Evolutionary conservation across 1,140 invertebrate species (phyloP), one percentile per base, ranked within the genome.

Genomic region (Rhysida immarginata): DNA sequence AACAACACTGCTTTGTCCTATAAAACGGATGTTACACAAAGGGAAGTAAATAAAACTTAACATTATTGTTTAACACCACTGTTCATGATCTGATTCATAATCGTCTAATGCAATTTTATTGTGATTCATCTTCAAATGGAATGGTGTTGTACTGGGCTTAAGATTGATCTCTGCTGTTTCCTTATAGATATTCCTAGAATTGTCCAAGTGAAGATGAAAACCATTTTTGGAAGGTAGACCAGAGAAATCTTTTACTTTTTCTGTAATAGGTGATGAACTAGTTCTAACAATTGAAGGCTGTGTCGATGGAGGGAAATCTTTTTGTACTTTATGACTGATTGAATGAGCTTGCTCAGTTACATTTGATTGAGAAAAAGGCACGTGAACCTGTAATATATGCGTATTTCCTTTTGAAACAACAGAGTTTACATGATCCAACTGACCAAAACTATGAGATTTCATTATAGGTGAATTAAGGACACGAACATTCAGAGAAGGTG

Each of bases 41-140:
- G n/a, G n/a, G n/a, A 41, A 41, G n/a, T 41, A 11, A 41, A 41
- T 41, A 41, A 11, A 41, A 41, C n/a, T 13, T n/a, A n/a, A n/a
- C n/a, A n/a, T n/a, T n/a, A 48, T 23, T 3, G n/a, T 8, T 55
- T 43, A 55, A 48, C 54, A 55, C 54, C 54, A 55, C 24, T 55
- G 45, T 49, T 55, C 54, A 20, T 48, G 21, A 11, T 55, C 54
- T 11, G 54, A 55, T 49, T 48, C 54, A 3, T 8, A 26, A 55
- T 48, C 43, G 18, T 55, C 54, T 11, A 55, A 25, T 5, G 42
- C 54, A 26, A 55, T 48, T 27, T 29, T 55, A 21, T 3, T 55
- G 25, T 26, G 18, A 11, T 49, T 49, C 42, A 55, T 25, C 24
- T 55, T 55, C 25, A 50, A 20, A n/a, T 55, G 54, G 25, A 48